Evolutionary conservation across 2,113 vertebrate species (phyloP), one percentile per base, ranked within the genome.

Genomic region (Pseudopodoces humilis): DNA sequence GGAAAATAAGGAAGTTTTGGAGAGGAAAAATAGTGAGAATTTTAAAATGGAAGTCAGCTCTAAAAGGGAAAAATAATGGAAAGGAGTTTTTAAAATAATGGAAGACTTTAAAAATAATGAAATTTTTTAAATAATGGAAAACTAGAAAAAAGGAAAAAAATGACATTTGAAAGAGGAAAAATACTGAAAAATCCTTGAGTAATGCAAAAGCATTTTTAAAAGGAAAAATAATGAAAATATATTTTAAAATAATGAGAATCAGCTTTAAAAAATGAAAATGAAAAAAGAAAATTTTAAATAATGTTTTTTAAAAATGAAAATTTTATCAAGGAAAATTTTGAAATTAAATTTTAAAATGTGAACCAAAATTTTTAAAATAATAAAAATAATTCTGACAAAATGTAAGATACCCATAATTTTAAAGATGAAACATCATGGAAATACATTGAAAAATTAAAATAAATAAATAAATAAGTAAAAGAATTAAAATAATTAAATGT

Each of bases 351-450:
- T 8, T 25, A 37, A 63, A 53, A 33, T 5, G 9, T 13, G 20
- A 21, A 25, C 22, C 30, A 3, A 30, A 20, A 19, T 10, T 30
- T 59, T 71, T 31, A 21, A 35, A 80, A 15, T 16, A 49, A 50
- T 2, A 5, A 25, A 43, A 35, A 13, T 5, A 65, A 9, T 22
- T 63, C 22, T 13, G 2, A 43, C 30, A 37, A 22, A 11, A 53
- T 39, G 25, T 21, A 20, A 25, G 10, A 25, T 16, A 5, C 33
- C 0, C 0, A 24, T 39, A 82, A 7, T 2, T 7, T 31, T 10
- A 1, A 6, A 37, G 39, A 12, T 15, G 5, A 33, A 59, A 52
- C 37, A 28, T 23, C 6, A 23, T 53, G 64, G 7, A 33, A 33
- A 69, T 8, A 10, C 22, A 17, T 14, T 18, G 21, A 31, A 13